Conservation (phyloP, 2,113 vertebrate genomes). For the Psilopsiagon aurifrons region DNA sequence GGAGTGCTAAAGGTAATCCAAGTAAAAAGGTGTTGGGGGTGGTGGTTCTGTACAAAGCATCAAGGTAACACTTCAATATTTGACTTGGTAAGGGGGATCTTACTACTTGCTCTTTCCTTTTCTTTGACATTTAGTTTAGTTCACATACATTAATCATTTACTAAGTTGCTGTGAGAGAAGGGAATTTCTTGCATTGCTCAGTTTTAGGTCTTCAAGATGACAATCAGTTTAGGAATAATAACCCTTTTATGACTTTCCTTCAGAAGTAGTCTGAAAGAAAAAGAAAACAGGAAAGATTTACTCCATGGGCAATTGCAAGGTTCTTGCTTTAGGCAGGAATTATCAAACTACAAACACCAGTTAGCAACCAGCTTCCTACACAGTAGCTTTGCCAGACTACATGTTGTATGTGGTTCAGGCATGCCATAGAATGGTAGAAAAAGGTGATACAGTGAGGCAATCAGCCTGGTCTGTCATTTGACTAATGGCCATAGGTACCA, state of each 20-base stretch:
- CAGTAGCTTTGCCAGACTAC: not conserved
- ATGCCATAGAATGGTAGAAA: not conserved
- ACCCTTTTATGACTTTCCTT: not conserved
- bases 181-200: not conserved
- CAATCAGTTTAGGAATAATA: not conserved
- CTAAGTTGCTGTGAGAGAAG: not conserved
- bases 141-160: not conserved
- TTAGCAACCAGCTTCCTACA: not conserved
- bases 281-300: not conserved
- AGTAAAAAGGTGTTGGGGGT: not conserved
- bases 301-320: not conserved
- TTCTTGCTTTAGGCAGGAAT: not conserved
- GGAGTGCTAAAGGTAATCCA: conserved; percentile 91
- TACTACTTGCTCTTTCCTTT: not conserved
- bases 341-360: not conserved
- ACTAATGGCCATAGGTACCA: not conserved
- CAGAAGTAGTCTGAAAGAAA: not conserved
- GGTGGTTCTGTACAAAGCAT: not conserved
- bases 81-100: not conserved
- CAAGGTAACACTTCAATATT: not conserved
- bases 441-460: not conserved
- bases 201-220: not conserved
- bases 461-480: not conserved
- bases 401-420: not conserved
- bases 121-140: not conserved